Conservation (phyloP, 2,797 vertebrate genomes). For the Hippoglossus hippoglossus region DNA sequence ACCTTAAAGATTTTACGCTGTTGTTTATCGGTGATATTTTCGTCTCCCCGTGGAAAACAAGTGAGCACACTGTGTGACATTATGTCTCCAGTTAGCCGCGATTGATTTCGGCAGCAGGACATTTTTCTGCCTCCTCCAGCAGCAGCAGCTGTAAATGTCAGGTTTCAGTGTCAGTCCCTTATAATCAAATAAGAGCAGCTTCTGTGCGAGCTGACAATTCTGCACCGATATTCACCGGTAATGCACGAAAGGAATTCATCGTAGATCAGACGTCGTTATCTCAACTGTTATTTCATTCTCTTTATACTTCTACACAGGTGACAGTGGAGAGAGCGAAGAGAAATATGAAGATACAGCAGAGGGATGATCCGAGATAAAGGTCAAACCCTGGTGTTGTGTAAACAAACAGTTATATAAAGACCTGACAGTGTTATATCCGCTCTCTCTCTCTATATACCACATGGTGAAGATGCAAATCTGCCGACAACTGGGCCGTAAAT, state of each 20-base stretch:
- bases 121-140: constrained; percentile 27
- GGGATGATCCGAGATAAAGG: constrained; percentile 2
- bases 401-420: neutral
- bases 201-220: neutral
- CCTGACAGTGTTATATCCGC: neutral
- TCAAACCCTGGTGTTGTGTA: neutral
- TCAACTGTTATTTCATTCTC: neutral
- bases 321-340: neutral
- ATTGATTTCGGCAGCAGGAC: constrained; percentile 43
- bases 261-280: neutral
- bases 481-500: neutral
- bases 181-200: constrained; percentile 14
- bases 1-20: constrained; percentile 10
- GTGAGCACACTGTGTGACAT: constrained; percentile 29
- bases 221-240: neutral
- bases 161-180: neutral
- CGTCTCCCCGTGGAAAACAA: constrained; percentile 13
- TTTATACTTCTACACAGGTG: neutral
- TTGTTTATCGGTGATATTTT: constrained; percentile 39
- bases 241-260: neutral
- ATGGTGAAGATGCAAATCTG: neutral
- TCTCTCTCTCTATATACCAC: no score
- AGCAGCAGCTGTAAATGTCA: constrained; percentile 46
- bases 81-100: constrained; percentile 23
- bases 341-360: neutral